Evolutionary conservation across 2,888 invertebrate species (phyloP).

Genomic region (Drosophila suboccidentalis): DNA sequence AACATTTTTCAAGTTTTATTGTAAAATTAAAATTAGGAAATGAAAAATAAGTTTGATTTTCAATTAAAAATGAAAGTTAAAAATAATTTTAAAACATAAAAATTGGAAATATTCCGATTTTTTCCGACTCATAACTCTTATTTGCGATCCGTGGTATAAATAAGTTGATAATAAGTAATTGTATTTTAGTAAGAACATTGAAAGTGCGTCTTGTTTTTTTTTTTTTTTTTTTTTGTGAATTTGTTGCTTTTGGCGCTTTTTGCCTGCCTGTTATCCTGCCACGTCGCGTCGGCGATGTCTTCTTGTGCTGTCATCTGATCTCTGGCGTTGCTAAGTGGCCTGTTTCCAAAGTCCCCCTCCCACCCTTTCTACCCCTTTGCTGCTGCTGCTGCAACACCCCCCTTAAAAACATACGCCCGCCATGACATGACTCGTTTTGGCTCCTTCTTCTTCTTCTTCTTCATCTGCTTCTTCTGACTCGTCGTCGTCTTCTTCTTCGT

Average conservation of each 20-base stretch:
- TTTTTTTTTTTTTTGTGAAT: not conserved
- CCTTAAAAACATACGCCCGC: slow-evolving; percentile 47
- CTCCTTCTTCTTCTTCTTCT: slow-evolving; percentile 21
- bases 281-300: slow-evolving; percentile 60
- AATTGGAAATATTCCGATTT: too few relatives aligned
- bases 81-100: too few relatives aligned
- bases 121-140: too few relatives aligned
- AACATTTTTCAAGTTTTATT: too few relatives aligned
- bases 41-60: too few relatives aligned
- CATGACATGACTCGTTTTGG: slow-evolving; percentile 67
- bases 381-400: not conserved
- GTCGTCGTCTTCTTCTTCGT: slow-evolving; percentile 47
- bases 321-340: slow-evolving; percentile 76
- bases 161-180: not conserved
- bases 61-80: too few relatives aligned
- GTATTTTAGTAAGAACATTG: slow-evolving; percentile 26
- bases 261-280: slow-evolving; percentile 63
- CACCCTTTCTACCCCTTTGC: not conserved
- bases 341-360: slow-evolving; percentile 21
- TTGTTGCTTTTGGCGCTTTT: slow-evolving; percentile 30
- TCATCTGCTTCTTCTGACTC: slow-evolving; percentile 23
- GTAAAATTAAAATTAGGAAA: too few relatives aligned
- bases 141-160: too few relatives aligned
- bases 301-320: slow-evolving; percentile 77
- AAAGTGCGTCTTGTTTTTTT: slow-evolving; percentile 3